A percentile compares a stretch with the other conserved stretches of the same genome.
These are phyloP conservation scores for Bimastos eiseni DNA, from an alignment of 2,888 invertebrate species.

Conservation along the genomic window DNA sequence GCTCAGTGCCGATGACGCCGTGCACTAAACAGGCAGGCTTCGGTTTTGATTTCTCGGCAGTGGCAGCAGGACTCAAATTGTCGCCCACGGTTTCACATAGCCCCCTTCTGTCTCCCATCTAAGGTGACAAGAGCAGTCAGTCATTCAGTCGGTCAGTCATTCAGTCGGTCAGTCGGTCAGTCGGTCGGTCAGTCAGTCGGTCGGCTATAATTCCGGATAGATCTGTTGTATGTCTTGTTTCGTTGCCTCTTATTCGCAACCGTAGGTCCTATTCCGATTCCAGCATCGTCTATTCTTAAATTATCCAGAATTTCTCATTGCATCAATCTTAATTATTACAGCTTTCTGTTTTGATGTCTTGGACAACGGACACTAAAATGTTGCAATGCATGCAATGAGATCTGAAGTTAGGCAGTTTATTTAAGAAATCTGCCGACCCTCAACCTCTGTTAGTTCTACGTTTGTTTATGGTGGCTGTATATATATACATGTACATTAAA, in stretches of 20 bases:
- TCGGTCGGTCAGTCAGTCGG: no score
- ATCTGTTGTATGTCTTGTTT: no score
- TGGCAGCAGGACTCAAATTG: constrained; percentile 20
- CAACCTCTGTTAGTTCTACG: neutral
- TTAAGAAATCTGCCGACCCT: neutral
- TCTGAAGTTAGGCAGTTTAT: neutral
- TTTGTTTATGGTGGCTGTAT: neutral
- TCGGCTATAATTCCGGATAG: no score
- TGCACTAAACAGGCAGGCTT: constrained; percentile 29
- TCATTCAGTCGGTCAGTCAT: neutral
- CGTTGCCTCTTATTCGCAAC: neutral
- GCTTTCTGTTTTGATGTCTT: neutral
- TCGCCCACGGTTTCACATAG: constrained; percentile 28
- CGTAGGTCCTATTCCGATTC: neutral
- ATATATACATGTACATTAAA: no score
- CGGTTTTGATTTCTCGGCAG: constrained; percentile 28
- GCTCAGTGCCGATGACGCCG: constrained; percentile 14
- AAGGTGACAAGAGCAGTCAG: neutral
- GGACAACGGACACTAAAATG: neutral
- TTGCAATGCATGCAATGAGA: no score
- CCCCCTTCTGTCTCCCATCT: constrained; percentile 59
- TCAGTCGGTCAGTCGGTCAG: no score
- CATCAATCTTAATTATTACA: neutral
- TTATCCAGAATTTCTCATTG: neutral
- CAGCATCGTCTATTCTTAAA: neutral